phyloP scores from a whole-genome alignment of 2,888 invertebrate genomes.

The Rotaria sp. region DNA sequence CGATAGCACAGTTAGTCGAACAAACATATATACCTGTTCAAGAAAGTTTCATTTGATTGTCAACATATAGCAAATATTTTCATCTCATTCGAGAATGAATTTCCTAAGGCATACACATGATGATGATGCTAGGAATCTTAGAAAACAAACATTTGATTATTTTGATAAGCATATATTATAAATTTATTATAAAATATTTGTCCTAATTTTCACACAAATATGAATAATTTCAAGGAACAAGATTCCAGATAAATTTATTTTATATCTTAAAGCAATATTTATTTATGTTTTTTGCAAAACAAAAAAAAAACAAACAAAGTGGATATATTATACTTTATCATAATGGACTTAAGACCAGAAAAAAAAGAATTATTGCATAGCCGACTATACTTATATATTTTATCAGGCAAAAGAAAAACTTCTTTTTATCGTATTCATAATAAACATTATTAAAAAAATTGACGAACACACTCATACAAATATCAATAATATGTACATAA shows the following conservation, averaged over 20 bases:
- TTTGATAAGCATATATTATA: too few species aligned
- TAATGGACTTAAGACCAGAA: not conserved
- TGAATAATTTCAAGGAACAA: too few species aligned
- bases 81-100: too few species aligned
- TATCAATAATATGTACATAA: not conserved
- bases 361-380: not conserved
- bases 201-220: too few species aligned
- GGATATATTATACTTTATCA: conserved; percentile 1
- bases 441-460: not conserved
- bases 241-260: not conserved
- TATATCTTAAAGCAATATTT: not conserved
- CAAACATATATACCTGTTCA: too few species aligned
- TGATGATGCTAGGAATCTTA: too few species aligned
- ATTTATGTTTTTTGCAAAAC: not conserved
- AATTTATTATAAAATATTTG: too few species aligned
- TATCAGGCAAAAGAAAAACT: not conserved
- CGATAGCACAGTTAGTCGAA: too few species aligned
- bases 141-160: too few species aligned
- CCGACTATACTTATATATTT: not conserved
- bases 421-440: not conserved
- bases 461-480: not conserved
- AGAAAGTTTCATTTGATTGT: too few species aligned
- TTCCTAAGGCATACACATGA: too few species aligned
- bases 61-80: too few species aligned
- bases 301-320: not conserved